Evolutionary conservation across 37 sponge, comb jelly and placozoan genomes (phyloP), one percentile per base, ranked within the genome.

Genomic region (Spongilla lacustris): DNA sequence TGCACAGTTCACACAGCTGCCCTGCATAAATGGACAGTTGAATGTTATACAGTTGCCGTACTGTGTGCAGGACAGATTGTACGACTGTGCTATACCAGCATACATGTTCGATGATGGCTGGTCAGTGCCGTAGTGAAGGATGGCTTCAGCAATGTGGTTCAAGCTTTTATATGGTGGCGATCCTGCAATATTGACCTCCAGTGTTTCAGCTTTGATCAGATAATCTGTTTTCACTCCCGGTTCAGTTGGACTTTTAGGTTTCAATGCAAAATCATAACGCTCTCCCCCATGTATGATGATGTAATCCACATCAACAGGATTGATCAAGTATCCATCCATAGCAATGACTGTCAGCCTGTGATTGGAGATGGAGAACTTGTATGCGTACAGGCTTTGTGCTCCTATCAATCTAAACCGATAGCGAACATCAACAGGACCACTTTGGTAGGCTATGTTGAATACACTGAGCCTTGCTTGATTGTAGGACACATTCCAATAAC

Each of bases 351-450:
- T 87, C 32, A 95, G 83, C 17, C 78, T 84, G 79, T 95, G 96
- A 32, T 73, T 73, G 19, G 88, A 85, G 29, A 95, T 85, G 8
- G 90, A 89, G 37, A 95, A 84, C 36, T 88, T 90, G 50, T 81
- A 92, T 13, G 92, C 90, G 81, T 80, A 92, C 2, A 85, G 23
- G 26, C 83, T 84, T 78, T 95, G 96, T 50, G 96, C 93, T 37
- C 96, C 96, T 74, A 95, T 84, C 48, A 95, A 30, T 27, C 96
- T 78, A 86, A 95, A 95, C 34, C 96, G 75, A 37, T 92, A 95
- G 0, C 23, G 71, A 68, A 68, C 69, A 2, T 71, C 83, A 41
- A 3, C 41, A 9, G 41, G 3, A 41, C 41, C 41, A 23, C 84
- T 72, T 2, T 86, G 86, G 68, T 41, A 36, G 21, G 34, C 67